These are phyloP conservation scores for Tolypeutes matacus DNA, from an alignment of 2,797 vertebrate species.

Conservation along the genomic window DNA sequence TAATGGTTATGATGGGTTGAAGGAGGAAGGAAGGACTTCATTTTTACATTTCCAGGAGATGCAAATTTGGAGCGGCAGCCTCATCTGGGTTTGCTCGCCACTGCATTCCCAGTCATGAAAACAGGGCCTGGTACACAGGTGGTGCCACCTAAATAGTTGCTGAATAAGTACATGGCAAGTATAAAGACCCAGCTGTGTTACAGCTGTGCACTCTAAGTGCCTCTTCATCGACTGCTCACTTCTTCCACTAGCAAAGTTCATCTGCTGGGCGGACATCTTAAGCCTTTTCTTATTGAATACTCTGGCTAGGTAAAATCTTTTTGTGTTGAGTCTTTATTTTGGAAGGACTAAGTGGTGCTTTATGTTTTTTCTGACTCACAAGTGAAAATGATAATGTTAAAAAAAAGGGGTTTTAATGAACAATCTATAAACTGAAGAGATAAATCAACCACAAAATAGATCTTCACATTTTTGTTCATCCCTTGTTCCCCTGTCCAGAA, in stretches of 20 bases:
- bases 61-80: background rate
- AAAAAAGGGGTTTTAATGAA: background rate
- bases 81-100: background rate
- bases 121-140: background rate
- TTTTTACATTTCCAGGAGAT: background rate
- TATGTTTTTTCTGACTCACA: conserved; percentile 19
- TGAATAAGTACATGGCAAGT: background rate
- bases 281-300: background rate
- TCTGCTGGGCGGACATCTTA: background rate
- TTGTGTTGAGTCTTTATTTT: background rate
- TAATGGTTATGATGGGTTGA: background rate
- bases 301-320: background rate
- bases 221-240: background rate
- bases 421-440: background rate
- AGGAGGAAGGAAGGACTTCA: background rate
- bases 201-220: rapidly evolving
- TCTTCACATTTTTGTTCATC: conserved; percentile 55
- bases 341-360: background rate
- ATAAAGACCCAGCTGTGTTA: background rate
- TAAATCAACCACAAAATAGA: conserved; percentile 42
- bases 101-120: background rate
- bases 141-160: background rate
- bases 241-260: background rate
- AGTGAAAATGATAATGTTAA: background rate
- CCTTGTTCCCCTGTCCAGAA: conserved; percentile 31